Evolutionary conservation across 2,113 vertebrate genomes (phyloP).

Genomic region (Tachysurus vachellii): DNA sequence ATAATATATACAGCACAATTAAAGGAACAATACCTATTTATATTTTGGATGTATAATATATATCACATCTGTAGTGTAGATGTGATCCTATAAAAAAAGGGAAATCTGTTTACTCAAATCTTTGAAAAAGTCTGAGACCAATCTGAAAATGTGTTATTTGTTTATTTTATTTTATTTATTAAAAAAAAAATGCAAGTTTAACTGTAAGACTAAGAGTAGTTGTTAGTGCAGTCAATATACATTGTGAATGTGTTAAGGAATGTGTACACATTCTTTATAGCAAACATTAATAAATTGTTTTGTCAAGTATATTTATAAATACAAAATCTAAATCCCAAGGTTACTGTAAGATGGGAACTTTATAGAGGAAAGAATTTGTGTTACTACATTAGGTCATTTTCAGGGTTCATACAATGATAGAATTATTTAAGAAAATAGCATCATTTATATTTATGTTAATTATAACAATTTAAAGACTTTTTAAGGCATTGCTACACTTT

Average conservation of each 20-base stretch:
- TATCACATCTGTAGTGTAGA: not conserved
- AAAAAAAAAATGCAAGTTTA: not conserved
- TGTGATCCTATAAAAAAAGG: not conserved
- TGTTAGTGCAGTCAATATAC: not conserved
- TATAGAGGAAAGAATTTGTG: not conserved
- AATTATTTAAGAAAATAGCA: not conserved
- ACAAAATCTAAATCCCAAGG: not conserved
- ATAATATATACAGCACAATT: not conserved
- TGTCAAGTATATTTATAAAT: not conserved
- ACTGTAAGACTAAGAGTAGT: not conserved
- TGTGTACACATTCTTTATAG: not conserved
- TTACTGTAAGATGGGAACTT: not conserved
- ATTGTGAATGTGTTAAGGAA: not conserved
- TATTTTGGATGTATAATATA: not conserved
- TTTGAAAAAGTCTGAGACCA: not conserved
- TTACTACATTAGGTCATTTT: not conserved
- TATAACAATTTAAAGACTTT: not conserved
- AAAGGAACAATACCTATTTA: not conserved
- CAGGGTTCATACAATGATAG: not conserved
- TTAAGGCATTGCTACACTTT: not conserved
- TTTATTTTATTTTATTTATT: not conserved
- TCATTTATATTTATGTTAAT: not conserved
- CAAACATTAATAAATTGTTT: not conserved
- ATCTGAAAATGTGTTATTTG: not conserved
- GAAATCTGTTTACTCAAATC: not conserved